phyloP scores from a whole-genome alignment of 2,888 invertebrate species.

The Ophion slaviceki region DNA sequence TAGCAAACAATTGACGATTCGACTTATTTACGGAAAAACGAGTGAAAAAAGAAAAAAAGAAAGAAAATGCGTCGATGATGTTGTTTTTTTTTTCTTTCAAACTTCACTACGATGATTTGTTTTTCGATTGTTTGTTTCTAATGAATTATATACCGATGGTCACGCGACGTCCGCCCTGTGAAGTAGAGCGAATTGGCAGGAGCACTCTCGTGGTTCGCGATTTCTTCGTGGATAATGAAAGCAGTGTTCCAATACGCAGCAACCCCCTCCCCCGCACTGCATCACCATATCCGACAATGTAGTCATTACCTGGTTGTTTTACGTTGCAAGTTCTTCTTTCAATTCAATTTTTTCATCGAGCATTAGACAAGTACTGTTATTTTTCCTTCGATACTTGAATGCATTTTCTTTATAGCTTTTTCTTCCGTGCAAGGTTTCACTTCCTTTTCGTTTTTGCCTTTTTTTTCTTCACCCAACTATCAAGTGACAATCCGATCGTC shows the following conservation, averaged over 20 bases:
- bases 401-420: neutral
- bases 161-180: slow-evolving; percentile 91
- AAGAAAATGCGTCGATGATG: neutral
- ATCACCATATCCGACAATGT: slow-evolving; percentile 83
- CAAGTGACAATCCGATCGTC: neutral
- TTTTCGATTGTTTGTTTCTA: slow-evolving; percentile 20
- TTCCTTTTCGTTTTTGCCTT: neutral
- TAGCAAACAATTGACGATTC: slow-evolving; percentile 19
- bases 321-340: slow-evolving; percentile 41
- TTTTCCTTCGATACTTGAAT: neutral
- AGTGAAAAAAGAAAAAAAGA: neutral
- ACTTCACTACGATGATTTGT: slow-evolving; percentile 1
- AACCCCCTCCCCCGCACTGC: slow-evolving; percentile 89
- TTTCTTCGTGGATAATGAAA: slow-evolving; percentile 93
- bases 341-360: neutral
- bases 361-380: neutral
- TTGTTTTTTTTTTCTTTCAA: slow-evolving; percentile 11
- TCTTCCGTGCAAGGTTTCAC: neutral
- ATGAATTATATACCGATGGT: slow-evolving; percentile 80
- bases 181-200: slow-evolving; percentile 95
- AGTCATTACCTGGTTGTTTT: slow-evolving; percentile 78
- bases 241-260: slow-evolving; percentile 95
- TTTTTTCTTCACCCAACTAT: neutral
- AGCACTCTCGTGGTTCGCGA: slow-evolving; percentile 92
- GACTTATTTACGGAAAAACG: slow-evolving; percentile 35